Base-by-base conservation (phyloP, 1,140 invertebrate genomes). In the Andrena cerasifolii region DNA sequence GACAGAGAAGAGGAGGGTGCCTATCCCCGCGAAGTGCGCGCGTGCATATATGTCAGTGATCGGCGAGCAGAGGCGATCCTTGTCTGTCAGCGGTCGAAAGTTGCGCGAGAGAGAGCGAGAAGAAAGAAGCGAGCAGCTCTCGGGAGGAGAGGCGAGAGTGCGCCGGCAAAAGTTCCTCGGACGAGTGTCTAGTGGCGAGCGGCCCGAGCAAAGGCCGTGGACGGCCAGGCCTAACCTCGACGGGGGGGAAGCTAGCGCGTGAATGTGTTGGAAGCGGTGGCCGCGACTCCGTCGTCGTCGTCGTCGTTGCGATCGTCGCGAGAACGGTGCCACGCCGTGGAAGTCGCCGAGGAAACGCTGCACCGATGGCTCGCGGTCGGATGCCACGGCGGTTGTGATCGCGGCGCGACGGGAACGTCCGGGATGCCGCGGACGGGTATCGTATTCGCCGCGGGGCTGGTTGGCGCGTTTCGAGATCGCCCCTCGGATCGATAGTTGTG, bases 191-290 rank as follows among this genome's bases (percentile, higher is more conserved):
- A n/a, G n/a, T n/a, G n/a, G n/a, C n/a, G n/a, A n/a, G n/a, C n/a
- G n/a, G n/a, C n/a, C n/a, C n/a, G n/a, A n/a, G n/a, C n/a, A n/a
- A n/a, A 65, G 63, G 26, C 40, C 28, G 63, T 56, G 63, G 51
- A 56, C 72, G 26, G 51, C 62, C 51, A 67, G n/a, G n/a, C n/a
- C n/a, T n/a, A n/a, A 40, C 31, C 53, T 16, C 43, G 26, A 56
- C 43, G 14, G 16, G 10, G 56, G 12, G 56, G 12, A 45, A 65
- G 65, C 47, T 51, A 62, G 36, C 6, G 70, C 58, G 78, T 80
- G 81, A 79, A 83, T 83, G 77, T 65, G 36, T 82, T 78, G 68
- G 74, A 62, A 62, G 62, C 43, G 67, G 49, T 68, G 54, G 70
- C n/a, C 49, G 43, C 75, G 80, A 72, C 31, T 54, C 40, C 58